Evolutionary conservation across 2,888 invertebrate species (phyloP), one percentile per base, ranked within the genome.

Genomic region (Lithosia quadra): DNA sequence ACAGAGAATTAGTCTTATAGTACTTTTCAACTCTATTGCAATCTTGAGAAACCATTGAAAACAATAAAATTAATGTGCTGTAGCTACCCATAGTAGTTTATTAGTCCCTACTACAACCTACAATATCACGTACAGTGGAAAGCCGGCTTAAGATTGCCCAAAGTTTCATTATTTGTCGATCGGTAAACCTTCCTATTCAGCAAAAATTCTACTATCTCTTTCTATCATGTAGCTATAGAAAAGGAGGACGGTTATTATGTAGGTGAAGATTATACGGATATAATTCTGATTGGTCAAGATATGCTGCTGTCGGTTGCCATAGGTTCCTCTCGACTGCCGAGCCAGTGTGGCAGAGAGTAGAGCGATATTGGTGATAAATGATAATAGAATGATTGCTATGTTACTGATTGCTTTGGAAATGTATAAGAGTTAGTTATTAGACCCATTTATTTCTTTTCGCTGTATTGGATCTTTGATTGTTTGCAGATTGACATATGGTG

Each of bases 281-380:
- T 74, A 69, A 76, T 69, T 72, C 58, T 74, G 80, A 74, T 76
- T 74, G 78, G 74, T 77, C 78, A 69, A 80, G 69, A 63, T 63
- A 33, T 33, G 11, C 8, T 53, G 13, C 13, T 33, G 43, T 53
- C 24, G n/a, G 58, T 49, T 49, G 49, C 49, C 49, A 24, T 61
- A 61, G 22, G 39, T 39, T 24, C 39, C 22, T 39, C 10, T n/a
- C n/a, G n/a, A n/a, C n/a, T n/a, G n/a, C 13, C 13, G 13, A 34
- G 5, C 34, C 8, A 49, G 49, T 34, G 58, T 34, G 34, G 34
- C 15, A 58, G 33, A 21, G 11, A 18, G 11, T n/a, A 49, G 28
- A 28, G 49, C 18, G n/a, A 58, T 33, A 58, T 34, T n/a, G 8
- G 33, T 33, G n/a, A 58, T 11, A 34, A 58, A 58, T 58, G 36